Evolutionary conservation across 2,113 vertebrate species (phyloP), one percentile per base, ranked within the genome.

Genomic region (Mystacornis crossleyi): DNA sequence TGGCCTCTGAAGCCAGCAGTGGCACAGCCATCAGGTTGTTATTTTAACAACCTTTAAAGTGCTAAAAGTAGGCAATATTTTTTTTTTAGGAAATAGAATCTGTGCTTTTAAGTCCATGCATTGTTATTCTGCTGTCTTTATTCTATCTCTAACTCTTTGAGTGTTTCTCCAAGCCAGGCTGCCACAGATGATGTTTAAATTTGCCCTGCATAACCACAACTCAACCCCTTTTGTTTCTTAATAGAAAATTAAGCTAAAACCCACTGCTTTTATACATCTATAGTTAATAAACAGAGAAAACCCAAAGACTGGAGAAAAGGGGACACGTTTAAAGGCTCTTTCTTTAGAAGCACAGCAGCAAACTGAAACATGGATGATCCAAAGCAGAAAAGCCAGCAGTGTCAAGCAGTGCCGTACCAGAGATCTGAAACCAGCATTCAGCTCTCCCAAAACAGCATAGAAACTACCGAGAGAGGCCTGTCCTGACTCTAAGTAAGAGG

Each of bases 1-100:
- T n/a, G 18, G 34, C 34, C 23, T n/a, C 51, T 19, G 43, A 50
- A 58, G 48, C 40, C 40, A 51, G 40, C 0, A 0, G 50, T 0
- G 2, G 42, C 66, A 72, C 31, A 43, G 34, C 2, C 1, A 23
- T 13, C 0, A 1, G 6, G 25, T 4, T 70, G 23, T 57, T 94
- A 66, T 66, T 92, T 84, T 87, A 78, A 54, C 40, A 14, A 23
- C 3, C 12, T 57, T 48, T 64, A 20, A 24, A 50, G 29, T 18
- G 24, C 42, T 69, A 36, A 70, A 93, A 62, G 61, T 17, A 74
- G 26, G 0, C 1, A 81, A 28, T 9, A 6, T 20, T 72, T 81
- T 40, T n/a, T 42, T 78, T 65, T 36, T 40, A 78, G 64, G 45
- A 64, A 15, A 48, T 6, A 16, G 31, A 89, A 43, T 38, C 45